These are phyloP conservation scores for Acleris laterana DNA, from an alignment of 2,888 invertebrate genomes.

Conservation along the genomic window DNA sequence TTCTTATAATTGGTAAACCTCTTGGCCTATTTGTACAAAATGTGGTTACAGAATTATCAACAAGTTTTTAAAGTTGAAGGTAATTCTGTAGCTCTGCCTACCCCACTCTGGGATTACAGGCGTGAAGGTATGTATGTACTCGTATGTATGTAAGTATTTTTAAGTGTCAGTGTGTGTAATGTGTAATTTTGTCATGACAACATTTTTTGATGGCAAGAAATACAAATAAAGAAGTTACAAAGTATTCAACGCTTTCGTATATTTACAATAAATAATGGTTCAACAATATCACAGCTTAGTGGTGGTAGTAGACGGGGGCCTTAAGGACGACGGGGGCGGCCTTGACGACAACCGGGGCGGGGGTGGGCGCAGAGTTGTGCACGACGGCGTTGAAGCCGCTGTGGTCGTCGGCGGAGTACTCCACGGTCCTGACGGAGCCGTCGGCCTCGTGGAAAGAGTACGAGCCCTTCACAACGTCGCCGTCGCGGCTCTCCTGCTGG, in stretches of 20 bases:
- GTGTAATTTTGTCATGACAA: too few species aligned
- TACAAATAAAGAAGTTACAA: too few species aligned
- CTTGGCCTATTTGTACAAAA: too few species aligned
- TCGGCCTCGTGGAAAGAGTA: conserved; percentile 70
- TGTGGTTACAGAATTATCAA: too few species aligned
- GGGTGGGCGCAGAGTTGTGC: conserved; percentile 46
- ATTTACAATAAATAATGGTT: conserved; percentile 26
- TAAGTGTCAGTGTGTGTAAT: too few species aligned
- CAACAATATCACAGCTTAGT: conserved; percentile 11
- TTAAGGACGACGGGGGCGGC: conserved; percentile 30
- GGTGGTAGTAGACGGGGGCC: conserved; percentile 27
- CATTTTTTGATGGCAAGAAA: too few species aligned
- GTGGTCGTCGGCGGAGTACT: conserved; percentile 68
- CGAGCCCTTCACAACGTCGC: conserved; percentile 66
- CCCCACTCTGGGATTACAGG: too few species aligned
- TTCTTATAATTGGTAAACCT: background rate
- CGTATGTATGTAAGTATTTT: too few species aligned
- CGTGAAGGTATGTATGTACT: too few species aligned
- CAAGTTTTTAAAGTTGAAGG: too few species aligned
- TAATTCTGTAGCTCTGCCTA: too few species aligned
- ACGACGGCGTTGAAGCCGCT: conserved; percentile 55
- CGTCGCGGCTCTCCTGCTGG: conserved; percentile 66
- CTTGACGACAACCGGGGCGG: conserved; percentile 41
- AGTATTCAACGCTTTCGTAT: conserved; percentile 4
- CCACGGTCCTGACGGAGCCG: conserved; percentile 66